These are phyloP conservation scores for Leistus spinibarbis DNA, from an alignment of 2,888 invertebrate genomes.

Conservation along the genomic window DNA sequence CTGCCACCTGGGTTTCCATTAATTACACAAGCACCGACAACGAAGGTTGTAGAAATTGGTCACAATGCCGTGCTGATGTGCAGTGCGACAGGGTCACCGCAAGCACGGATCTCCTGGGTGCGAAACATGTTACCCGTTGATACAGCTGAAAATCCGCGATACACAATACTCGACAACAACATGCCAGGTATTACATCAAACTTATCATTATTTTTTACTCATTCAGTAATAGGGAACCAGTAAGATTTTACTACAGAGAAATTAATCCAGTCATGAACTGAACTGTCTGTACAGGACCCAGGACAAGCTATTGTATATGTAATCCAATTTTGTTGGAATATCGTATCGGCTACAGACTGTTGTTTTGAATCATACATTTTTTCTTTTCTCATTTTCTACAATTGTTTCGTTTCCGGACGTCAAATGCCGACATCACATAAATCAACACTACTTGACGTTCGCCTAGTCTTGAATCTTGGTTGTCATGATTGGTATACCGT, in stretches of 20 bases:
- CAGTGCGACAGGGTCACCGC: conserved; percentile 83
- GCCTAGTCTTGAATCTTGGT: neutral
- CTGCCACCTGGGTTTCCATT: conserved; percentile 92
- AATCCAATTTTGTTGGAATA: too few relatives aligned
- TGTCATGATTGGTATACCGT: neutral
- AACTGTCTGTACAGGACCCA: too few relatives aligned
- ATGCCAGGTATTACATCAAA: conserved; percentile 67
- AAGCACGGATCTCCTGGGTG: conserved; percentile 88
- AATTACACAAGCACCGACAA: conserved; percentile 84
- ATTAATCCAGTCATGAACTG: too few relatives aligned
- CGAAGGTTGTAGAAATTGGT: conserved; percentile 95
- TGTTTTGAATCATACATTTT: neutral
- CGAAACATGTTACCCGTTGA: conserved; percentile 91
- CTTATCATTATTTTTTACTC: neutral
- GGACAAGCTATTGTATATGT: too few relatives aligned
- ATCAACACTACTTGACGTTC: conserved; percentile 7
- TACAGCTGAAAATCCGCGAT: conserved; percentile 80
- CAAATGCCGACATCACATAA: neutral
- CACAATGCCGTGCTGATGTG: conserved; percentile 90
- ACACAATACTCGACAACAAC: conserved; percentile 80
- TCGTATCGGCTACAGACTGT: neutral
- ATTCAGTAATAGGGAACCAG: neutral
- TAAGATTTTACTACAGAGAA: too few relatives aligned
- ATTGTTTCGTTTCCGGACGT: neutral
- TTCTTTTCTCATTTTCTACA: neutral